Conservation (phyloP, 1,140 invertebrate species). For the Tribolium madens region DNA sequence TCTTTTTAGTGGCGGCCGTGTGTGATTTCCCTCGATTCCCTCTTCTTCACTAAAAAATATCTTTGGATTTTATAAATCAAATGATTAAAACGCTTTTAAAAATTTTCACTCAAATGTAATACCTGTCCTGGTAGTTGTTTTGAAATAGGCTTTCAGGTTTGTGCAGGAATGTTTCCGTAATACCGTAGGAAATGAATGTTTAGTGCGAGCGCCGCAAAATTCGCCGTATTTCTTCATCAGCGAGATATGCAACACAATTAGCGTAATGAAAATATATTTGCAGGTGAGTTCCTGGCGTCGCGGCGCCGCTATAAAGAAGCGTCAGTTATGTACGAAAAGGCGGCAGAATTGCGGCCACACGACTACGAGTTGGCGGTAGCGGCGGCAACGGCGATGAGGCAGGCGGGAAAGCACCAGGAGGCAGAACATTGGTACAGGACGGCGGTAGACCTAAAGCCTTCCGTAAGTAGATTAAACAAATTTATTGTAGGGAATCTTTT, state of each 20-base stretch:
- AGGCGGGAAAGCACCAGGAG: conserved; percentile 79
- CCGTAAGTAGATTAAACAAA: conserved; percentile 68
- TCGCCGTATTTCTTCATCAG: conserved; percentile 21
- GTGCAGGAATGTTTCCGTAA: neutral
- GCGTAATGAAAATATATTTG: conserved; percentile 59
- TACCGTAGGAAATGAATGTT: conserved; percentile 11
- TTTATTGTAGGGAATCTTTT: neutral
- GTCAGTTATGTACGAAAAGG: conserved; percentile 81
- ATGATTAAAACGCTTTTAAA: no score
- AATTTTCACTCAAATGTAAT: no score
- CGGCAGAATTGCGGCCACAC: conserved; percentile 79
- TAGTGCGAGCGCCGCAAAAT: neutral
- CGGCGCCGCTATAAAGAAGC: conserved; percentile 83
- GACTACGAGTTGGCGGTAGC: conserved; percentile 89
- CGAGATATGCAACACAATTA: conserved; percentile 43
- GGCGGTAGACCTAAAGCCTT: conserved; percentile 76
- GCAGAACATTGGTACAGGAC: conserved; percentile 89
- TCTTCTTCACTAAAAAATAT: conserved; percentile 32
- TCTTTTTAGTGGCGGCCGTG: conserved; percentile 51
- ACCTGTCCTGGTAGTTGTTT: no score
- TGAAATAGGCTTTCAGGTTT: no score
- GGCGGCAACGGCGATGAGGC: conserved; percentile 86
- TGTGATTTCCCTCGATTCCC: conserved; percentile 51
- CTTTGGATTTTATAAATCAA: no score
- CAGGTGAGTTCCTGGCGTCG: conserved; percentile 89